Percentiles rank a stretch among this genome's conserved stretches.
phyloP scores from a whole-genome alignment of 2,113 vertebrate species.

The Lasiurus cinereus region DNA sequence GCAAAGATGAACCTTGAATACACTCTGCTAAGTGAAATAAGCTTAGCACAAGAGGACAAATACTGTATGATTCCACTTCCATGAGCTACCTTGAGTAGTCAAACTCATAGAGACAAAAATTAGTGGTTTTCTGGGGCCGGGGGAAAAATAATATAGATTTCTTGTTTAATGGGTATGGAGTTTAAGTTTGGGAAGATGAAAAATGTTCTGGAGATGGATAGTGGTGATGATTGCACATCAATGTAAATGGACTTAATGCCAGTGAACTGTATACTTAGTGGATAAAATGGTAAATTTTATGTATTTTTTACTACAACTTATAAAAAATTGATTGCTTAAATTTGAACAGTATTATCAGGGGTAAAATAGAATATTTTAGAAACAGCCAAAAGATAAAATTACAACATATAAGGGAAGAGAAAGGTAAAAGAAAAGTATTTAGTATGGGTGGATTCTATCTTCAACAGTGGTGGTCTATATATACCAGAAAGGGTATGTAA shows the following conservation, averaged over 20 bases:
- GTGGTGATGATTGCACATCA: neutral
- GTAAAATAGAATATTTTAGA: neutral
- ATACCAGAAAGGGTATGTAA: neutral
- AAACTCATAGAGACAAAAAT: neutral
- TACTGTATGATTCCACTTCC: neutral
- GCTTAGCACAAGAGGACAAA: neutral
- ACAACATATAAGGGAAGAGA: neutral
- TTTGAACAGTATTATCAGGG: neutral
- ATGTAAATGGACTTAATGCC: neutral
- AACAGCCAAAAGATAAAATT: neutral
- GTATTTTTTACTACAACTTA: neutral
- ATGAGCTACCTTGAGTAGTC: neutral
- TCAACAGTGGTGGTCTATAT: neutral
- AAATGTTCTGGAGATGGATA: neutral
- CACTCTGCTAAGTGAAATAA: neutral
- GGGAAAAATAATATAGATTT: neutral
- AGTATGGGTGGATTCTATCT: neutral
- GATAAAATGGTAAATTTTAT: neutral
- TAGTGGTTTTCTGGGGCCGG: neutral
- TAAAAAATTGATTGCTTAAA: neutral
- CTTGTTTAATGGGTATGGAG: neutral
- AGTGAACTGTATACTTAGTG: neutral
- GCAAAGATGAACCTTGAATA: neutral
- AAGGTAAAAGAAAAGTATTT: neutral
- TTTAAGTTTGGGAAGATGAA: neutral